These are phyloP conservation scores for Perizoma affinitatum DNA, from an alignment of 2,888 invertebrate genomes.

Conservation along the genomic window DNA sequence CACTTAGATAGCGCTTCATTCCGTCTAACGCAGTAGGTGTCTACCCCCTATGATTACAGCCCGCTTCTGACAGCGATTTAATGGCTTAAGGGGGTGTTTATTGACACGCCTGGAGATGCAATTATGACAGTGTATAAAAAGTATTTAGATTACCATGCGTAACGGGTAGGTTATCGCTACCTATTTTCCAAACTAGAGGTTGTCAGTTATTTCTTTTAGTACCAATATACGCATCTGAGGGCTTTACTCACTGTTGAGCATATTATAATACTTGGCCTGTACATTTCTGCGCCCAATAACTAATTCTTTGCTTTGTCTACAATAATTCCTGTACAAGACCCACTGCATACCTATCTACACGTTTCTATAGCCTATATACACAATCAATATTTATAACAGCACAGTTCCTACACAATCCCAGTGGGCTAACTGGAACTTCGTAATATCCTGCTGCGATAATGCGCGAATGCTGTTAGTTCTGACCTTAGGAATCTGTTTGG, in stretches of 20 bases:
- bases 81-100: constrained; percentile 39
- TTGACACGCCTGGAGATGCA: constrained; percentile 39
- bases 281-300: too few species aligned
- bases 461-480: constrained; percentile 59
- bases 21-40: constrained; percentile 40
- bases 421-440: constrained; percentile 34
- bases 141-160: constrained; percentile 5
- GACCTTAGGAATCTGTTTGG: constrained; percentile 42
- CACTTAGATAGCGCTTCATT: constrained; percentile 19
- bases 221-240: too few species aligned
- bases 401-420: constrained; percentile 27
- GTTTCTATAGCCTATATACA: background rate
- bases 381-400: constrained; percentile 19
- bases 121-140: constrained; percentile 39
- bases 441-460: constrained; percentile 52
- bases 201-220: too few species aligned
- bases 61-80: constrained; percentile 42
- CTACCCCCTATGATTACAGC: constrained; percentile 39
- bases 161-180: too few species aligned
- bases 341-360: background rate
- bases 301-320: too few species aligned
- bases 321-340: background rate
- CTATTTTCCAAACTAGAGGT: too few species aligned
- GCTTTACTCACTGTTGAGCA: too few species aligned
- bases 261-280: too few species aligned